These are phyloP conservation scores for Eulemur albifrons DNA, from an alignment of 2,797 vertebrate species.

Conservation along the genomic window DNA sequence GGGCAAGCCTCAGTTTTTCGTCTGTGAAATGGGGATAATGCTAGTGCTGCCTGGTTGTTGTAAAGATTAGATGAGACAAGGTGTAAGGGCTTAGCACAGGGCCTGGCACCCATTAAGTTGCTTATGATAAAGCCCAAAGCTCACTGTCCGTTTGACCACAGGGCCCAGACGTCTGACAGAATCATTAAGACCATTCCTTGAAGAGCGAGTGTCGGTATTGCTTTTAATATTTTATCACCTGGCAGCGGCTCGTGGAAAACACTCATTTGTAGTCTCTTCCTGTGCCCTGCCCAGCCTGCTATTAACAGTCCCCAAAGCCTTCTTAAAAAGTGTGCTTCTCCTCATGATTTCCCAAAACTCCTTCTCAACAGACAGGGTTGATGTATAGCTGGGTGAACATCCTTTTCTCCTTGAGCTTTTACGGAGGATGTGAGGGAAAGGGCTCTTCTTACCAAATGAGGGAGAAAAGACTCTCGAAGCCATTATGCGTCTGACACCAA, in stretches of 20 bases:
- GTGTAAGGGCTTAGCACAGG: not conserved
- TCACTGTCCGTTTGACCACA: slow-evolving; percentile 46
- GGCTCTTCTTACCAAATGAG: not conserved
- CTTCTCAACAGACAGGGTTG: slow-evolving; percentile 34
- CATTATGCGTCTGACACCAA: slow-evolving; percentile 11
- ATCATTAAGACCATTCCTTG: slow-evolving; percentile 53
- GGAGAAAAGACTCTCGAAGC: not conserved
- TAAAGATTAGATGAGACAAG: not conserved
- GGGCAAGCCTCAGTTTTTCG: not conserved
- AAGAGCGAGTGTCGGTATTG: not conserved
- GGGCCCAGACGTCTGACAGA: not conserved
- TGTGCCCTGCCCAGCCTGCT: slow-evolving; percentile 46
- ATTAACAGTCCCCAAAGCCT: slow-evolving; percentile 67
- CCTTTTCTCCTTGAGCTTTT: slow-evolving; percentile 56
- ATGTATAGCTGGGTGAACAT: not conserved
- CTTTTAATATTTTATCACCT: slow-evolving; percentile 74
- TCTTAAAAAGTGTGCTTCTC: slow-evolving; percentile 42
- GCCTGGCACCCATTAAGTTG: slow-evolving; percentile 31
- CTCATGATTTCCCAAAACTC: slow-evolving; percentile 61
- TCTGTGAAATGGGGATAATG: not conserved
- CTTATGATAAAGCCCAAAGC: slow-evolving; percentile 26
- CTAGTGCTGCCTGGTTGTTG: not conserved
- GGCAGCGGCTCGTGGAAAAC: slow-evolving; percentile 59
- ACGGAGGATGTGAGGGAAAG: slow-evolving; percentile 1
- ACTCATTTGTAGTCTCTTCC: slow-evolving; percentile 58